Base-by-base conservation (phyloP, 1,140 invertebrate species). In the Alviniconcha marisindica region DNA sequence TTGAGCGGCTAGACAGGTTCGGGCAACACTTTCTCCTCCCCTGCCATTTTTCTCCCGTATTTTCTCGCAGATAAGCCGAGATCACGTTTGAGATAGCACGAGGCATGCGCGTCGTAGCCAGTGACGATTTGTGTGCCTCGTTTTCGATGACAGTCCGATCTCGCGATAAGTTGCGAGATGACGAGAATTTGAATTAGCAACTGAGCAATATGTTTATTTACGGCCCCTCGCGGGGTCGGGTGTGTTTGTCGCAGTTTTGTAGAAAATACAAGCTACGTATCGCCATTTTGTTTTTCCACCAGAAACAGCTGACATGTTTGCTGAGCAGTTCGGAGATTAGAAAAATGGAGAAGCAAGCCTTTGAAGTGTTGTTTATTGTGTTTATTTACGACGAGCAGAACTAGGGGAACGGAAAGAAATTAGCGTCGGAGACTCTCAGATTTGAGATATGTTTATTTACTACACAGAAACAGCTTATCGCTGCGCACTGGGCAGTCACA, bases 181-280 rank as follows among this genome's bases (percentile, higher is more conserved):
- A 80, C 78, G 78, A 80, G 78, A 80, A 80, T 80, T 36, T 80
- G 78, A 80, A 80, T 80, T 66, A 80, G 78, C 78, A 80, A 60
- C 78, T 63, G 78, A 80, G 60, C 78, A 80, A 80, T 80, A 80
- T 80, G 78, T 69, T 63, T 80, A 80, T 80, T 80, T 80, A 80
- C 60, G 78, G 60, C 60, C 18, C 40, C 24, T 71, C 2, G 24
- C 40, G 69, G 7, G 28, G 63, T 33, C 5, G n/a, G 7, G 24
- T 33, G 28, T 28, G 24, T 33, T 33, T 33, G 44, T 48, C 44
- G 44, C 44, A 5, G 44, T 48, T 48, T 48, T 48, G 5, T 48
- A 48, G 44, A 48, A 48, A 48, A 48, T 18, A 48, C 18, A 48
- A 18, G 44, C 44, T 18, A 48, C 18, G n/a, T n/a, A n/a, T 60